phyloP scores from a whole-genome alignment of 2,113 vertebrate genomes.

The Sceloporus undulatus region DNA sequence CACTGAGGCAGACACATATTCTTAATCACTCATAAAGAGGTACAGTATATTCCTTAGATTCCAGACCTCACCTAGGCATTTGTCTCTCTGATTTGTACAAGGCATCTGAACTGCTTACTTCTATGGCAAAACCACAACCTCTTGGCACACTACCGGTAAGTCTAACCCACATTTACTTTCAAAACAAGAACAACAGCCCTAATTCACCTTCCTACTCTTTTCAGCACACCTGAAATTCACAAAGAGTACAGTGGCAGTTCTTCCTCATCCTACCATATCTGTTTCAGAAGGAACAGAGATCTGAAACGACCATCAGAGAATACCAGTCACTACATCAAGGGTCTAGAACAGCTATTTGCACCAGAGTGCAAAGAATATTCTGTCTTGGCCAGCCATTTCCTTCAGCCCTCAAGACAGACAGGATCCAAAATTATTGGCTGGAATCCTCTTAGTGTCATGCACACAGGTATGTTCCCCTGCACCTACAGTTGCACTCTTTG shows the following conservation, averaged over 20 bases:
- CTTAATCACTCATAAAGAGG: background rate
- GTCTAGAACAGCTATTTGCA: background rate
- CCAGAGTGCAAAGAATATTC: background rate
- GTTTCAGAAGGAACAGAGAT: background rate
- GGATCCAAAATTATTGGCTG: background rate
- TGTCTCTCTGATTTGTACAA: background rate
- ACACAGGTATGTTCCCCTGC: too few species aligned
- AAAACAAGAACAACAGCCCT: background rate
- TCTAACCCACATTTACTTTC: too few species aligned
- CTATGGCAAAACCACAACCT: background rate
- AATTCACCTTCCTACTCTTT: background rate
- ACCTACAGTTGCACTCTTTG: too few species aligned
- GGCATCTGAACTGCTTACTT: background rate
- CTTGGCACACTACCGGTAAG: too few species aligned
- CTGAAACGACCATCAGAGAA: background rate
- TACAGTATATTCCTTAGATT: background rate
- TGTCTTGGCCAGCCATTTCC: background rate
- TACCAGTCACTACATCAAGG: too few species aligned
- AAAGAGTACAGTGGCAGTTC: background rate
- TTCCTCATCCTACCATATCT: background rate
- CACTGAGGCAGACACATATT: background rate
- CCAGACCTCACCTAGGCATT: background rate
- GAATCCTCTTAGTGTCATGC: too few species aligned
- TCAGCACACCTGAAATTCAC: background rate
- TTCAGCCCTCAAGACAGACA: background rate